These are phyloP conservation scores for Nephrotoma appendiculata DNA, from an alignment of 2,888 invertebrate species.

Conservation along the genomic window DNA sequence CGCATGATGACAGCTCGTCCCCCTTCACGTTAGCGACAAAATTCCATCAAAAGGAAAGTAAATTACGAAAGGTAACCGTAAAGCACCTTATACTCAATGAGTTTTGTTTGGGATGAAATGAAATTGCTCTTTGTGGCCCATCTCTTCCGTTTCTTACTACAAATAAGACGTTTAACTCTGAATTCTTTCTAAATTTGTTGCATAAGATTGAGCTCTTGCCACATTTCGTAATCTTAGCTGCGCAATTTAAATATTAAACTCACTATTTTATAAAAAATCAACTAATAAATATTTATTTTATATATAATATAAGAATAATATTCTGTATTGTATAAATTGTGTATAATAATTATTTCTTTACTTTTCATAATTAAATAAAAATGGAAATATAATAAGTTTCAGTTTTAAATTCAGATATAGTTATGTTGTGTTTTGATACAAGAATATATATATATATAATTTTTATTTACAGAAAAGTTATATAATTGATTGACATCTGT, in stretches of 20 bases:
- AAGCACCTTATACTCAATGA: too few species aligned
- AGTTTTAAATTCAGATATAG: neutral
- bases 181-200: too few species aligned
- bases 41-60: too few species aligned
- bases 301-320: neutral
- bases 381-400: neutral
- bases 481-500: neutral
- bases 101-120: too few species aligned
- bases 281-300: neutral
- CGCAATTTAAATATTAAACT: neutral
- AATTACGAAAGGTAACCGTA: too few species aligned
- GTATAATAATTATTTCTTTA: neutral
- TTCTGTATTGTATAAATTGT: neutral
- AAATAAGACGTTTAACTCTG: too few species aligned
- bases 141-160: too few species aligned
- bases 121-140: too few species aligned
- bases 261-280: neutral
- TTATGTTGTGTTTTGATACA: neutral
- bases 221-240: neutral
- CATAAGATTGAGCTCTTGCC: too few species aligned
- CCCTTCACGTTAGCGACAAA: too few species aligned
- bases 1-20: too few species aligned
- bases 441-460: neutral
- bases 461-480: neutral
- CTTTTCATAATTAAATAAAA: neutral